These are phyloP conservation scores for Leuctra nigra DNA, from an alignment of 2,888 invertebrate genomes.

Conservation along the genomic window DNA sequence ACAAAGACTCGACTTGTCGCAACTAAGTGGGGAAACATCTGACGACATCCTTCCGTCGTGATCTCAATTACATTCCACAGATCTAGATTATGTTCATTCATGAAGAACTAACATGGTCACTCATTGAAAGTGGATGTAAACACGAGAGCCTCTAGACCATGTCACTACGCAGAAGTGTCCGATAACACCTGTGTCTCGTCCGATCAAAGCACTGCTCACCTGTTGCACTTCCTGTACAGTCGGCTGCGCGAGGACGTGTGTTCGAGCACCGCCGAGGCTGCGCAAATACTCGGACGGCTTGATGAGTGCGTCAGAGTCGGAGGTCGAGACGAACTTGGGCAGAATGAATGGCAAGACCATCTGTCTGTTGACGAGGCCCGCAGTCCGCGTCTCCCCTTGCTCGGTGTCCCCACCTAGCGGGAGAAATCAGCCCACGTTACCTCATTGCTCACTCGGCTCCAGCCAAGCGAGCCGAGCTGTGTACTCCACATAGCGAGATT, in stretches of 20 bases:
- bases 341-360: constrained; percentile 84
- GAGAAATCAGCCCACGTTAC: neutral
- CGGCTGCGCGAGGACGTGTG: constrained; percentile 7
- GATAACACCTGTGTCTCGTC: too few species aligned
- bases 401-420: constrained; percentile 4
- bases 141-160: too few species aligned
- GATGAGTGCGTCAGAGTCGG: constrained; percentile 76
- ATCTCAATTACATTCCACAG: too few species aligned
- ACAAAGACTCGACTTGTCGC: too few species aligned
- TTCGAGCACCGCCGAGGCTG: constrained; percentile 55
- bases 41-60: too few species aligned
- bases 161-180: too few species aligned
- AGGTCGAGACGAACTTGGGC: constrained; percentile 72
- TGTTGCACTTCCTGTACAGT: neutral
- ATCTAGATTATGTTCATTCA: too few species aligned
- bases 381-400: neutral
- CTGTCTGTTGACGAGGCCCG: constrained; percentile 72
- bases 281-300: constrained; percentile 89
- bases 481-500: neutral
- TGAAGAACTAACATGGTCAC: too few species aligned
- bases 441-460: constrained; percentile 2
- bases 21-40: too few species aligned
- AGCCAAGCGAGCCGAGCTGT: too few species aligned
- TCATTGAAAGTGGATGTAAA: too few species aligned
- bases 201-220: too few species aligned